Evolutionary conservation across 1,140 invertebrate genomes (phyloP).

Genomic region (Achatina immaculata): DNA sequence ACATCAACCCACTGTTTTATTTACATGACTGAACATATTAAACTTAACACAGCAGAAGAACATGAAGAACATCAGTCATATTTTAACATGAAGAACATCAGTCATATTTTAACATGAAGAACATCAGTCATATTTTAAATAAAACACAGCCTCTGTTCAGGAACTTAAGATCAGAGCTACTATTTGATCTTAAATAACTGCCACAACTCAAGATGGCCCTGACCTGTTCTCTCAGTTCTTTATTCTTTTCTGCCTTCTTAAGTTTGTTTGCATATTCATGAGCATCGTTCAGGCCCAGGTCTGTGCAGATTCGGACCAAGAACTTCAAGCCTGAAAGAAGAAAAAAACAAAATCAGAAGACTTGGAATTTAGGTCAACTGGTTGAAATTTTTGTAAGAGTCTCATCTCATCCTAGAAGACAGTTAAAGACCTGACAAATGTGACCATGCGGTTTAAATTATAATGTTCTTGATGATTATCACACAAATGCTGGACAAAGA

Average conservation of each 20-base stretch:
- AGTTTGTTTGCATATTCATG: constrained; percentile 84
- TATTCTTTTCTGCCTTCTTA: constrained; percentile 85
- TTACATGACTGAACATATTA: not conserved
- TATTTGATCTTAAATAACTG: no score
- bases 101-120: not conserved
- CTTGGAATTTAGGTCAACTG: not conserved
- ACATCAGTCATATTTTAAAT: not conserved
- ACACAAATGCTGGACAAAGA: no score
- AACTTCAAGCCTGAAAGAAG: constrained; percentile 81
- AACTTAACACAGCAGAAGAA: not conserved
- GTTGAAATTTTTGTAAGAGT: not conserved
- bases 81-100: not conserved
- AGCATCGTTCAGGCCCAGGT: constrained; percentile 85
- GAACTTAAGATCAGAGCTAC: no score
- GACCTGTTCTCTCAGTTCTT: constrained; percentile 76
- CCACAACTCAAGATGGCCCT: no score
- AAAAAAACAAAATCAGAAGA: no score
- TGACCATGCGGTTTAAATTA: no score
- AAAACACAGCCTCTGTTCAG: no score
- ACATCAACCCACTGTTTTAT: no score
- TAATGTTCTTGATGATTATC: no score
- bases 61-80: not conserved
- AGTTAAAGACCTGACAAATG: no score
- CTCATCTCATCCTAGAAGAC: not conserved
- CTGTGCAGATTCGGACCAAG: constrained; percentile 84